phyloP scores from a whole-genome alignment of 2,888 invertebrate genomes.

The Ametastegia equiseti region DNA sequence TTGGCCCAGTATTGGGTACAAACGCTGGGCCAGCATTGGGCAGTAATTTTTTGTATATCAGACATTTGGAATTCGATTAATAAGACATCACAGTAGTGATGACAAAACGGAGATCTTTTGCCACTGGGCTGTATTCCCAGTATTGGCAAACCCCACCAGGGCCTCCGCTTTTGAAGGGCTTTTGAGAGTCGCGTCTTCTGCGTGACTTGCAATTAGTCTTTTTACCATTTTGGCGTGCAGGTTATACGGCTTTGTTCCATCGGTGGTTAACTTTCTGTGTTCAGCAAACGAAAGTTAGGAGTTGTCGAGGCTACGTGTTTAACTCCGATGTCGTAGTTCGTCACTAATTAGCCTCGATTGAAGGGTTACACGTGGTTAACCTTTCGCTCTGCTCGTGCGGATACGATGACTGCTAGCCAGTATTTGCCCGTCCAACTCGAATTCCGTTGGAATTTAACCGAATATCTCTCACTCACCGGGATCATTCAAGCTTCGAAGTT shows the following conservation, averaged over 20 bases:
- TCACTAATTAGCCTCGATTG: slow-evolving; percentile 43
- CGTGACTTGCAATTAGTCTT: slow-evolving; percentile 21
- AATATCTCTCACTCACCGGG: background rate
- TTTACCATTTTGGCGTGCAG: background rate
- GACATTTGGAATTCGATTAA: no score
- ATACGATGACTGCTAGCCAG: slow-evolving; percentile 18
- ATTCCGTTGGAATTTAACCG: background rate
- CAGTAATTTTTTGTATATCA: no score
- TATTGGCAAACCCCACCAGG: no score
- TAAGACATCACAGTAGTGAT: no score
- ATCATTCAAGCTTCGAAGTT: slow-evolving; percentile 3
- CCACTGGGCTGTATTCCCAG: no score
- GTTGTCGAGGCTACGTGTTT: background rate
- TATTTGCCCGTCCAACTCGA: background rate
- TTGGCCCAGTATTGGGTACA: no score
- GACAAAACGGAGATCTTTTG: no score
- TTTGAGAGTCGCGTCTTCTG: background rate
- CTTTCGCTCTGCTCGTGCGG: slow-evolving; percentile 24
- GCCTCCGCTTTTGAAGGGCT: no score
- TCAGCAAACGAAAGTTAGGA: background rate
- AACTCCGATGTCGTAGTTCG: slow-evolving; percentile 26
- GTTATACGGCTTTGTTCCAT: background rate
- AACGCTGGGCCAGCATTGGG: no score
- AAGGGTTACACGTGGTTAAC: slow-evolving; percentile 46
- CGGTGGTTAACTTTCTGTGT: slow-evolving; percentile 1